Evolutionary conservation across 2,888 invertebrate species (phyloP).

Genomic region (Archaeoteleia sp.): DNA sequence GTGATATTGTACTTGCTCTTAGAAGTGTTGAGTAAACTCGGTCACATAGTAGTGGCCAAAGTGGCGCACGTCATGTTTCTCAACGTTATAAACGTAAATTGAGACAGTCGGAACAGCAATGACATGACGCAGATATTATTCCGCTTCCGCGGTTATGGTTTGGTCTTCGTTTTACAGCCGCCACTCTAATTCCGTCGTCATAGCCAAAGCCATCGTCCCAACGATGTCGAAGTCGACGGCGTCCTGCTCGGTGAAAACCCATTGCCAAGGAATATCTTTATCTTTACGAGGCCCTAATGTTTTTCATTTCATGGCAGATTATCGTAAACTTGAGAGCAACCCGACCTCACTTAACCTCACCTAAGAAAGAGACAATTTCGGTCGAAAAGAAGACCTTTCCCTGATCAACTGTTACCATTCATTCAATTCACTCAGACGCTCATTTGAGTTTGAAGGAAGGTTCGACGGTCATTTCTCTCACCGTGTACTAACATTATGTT

Average conservation of each 20-base stretch:
- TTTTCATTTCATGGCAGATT: conserved; percentile 46
- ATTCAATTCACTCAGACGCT: too few relatives aligned
- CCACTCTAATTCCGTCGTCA: conserved; percentile 24
- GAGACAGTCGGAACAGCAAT: conserved; percentile 25
- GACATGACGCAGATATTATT: conserved; percentile 35
- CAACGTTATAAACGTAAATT: conserved; percentile 27
- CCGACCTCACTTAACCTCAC: neutral
- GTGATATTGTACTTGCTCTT: conserved; percentile 11
- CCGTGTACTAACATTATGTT: too few relatives aligned
- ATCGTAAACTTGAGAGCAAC: conserved; percentile 17
- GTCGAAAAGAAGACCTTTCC: too few relatives aligned
- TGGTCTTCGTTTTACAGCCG: conserved; percentile 28
- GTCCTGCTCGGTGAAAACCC: too few relatives aligned
- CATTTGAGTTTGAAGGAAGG: too few relatives aligned
- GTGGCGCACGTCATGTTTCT: conserved; percentile 17
- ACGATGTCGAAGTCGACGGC: neutral
- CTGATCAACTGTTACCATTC: too few relatives aligned
- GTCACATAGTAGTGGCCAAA: conserved; percentile 13
- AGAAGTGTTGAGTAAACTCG: conserved; percentile 15
- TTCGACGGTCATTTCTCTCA: too few relatives aligned
- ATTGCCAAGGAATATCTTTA: conserved; percentile 26
- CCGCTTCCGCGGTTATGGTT: conserved; percentile 13
- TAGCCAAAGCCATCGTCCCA: conserved; percentile 1
- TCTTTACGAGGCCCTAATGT: conserved; percentile 48
- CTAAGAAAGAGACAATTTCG: too few relatives aligned